Conservation (phyloP, 1,140 invertebrate genomes). For the Goniozus legneri region DNA sequence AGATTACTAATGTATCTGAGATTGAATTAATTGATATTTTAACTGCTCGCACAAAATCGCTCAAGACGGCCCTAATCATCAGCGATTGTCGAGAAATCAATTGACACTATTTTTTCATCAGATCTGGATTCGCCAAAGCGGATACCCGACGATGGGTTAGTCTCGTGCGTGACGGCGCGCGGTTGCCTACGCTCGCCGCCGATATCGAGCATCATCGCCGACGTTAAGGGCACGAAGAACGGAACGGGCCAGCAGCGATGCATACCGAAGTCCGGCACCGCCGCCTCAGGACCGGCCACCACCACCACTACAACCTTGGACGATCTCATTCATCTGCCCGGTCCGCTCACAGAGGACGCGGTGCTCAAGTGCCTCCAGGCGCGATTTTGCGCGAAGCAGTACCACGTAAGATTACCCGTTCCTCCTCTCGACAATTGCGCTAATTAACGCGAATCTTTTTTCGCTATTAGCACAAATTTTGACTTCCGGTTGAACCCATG, state of each 20-base stretch:
- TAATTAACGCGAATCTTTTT: too few species aligned
- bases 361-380: constrained; percentile 87
- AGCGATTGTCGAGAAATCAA: too few species aligned
- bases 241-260: constrained; percentile 39
- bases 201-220: constrained; percentile 44
- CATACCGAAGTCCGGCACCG: constrained; percentile 25
- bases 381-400: constrained; percentile 79
- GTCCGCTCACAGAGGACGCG: constrained; percentile 89
- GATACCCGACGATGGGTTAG: constrained; percentile 41
- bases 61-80: too few species aligned
- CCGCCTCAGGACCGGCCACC: not conserved
- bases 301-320: constrained; percentile 60
- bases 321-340: constrained; percentile 87
- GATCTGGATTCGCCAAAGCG: constrained; percentile 45
- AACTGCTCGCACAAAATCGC: too few species aligned
- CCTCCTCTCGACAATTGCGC: too few species aligned
- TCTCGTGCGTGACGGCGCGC: constrained; percentile 49
- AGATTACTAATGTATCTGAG: too few species aligned
- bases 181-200: constrained; percentile 42
- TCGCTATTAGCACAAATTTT: constrained; percentile 4
- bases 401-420: constrained; percentile 71
- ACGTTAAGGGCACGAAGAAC: constrained; percentile 41
- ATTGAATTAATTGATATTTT: too few species aligned
- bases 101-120: too few species aligned
- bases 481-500: not conserved